Base-by-base conservation (phyloP, 2,888 invertebrate species). In the Listrodromus nycthemerus region DNA sequence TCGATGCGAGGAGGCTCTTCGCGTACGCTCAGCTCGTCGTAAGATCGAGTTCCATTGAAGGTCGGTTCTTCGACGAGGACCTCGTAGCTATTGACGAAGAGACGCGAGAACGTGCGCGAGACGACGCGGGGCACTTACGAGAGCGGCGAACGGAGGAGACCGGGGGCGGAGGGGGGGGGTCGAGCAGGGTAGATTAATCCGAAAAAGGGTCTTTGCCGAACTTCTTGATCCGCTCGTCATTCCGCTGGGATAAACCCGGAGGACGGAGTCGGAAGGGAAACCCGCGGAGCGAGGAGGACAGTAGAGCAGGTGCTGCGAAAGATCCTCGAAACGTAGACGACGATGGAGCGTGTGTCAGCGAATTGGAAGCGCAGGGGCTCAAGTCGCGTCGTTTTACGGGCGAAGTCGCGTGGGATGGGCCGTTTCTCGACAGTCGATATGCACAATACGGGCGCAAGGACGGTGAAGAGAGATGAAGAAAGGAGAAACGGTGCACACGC, bases 31-130 rank as follows among this genome's bases (percentile, higher is more conserved):
- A 85, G 83, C 80, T 85, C 85, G 58, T 76, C 86, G 84, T 82
- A 80, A 87, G 89, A 89, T 89, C 84, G 84, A 87, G 87, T 87
- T 86, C 86, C 87, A 86, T 83, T 75, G 87, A 87, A 87, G 86
- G 87, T 87, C 86, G 86, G 77, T 75, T 66, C 75, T 75, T 75
- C 75, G 37, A 67, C 67, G 73, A 77, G 70, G 69, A 69, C 58
- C 27, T 55, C 24, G 21, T 2, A n/a, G 10, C 24, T 13, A 7
- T 27, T 61, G 27, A 27, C 30, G 61, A 61, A 30, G 61, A 27
- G 30, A 21, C 5, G 8, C 30, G 8, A 30, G 61, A 30, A 10
- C 55, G 61, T 30, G 27, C 27, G 30, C 0, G 4, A 45, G 37
- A 67, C 45, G 74, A 67, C 61, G 61, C 33, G 74, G 8, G 33